phyloP scores from a whole-genome alignment of 2,797 vertebrate genomes.

The Lepilemur ruficaudatus region DNA sequence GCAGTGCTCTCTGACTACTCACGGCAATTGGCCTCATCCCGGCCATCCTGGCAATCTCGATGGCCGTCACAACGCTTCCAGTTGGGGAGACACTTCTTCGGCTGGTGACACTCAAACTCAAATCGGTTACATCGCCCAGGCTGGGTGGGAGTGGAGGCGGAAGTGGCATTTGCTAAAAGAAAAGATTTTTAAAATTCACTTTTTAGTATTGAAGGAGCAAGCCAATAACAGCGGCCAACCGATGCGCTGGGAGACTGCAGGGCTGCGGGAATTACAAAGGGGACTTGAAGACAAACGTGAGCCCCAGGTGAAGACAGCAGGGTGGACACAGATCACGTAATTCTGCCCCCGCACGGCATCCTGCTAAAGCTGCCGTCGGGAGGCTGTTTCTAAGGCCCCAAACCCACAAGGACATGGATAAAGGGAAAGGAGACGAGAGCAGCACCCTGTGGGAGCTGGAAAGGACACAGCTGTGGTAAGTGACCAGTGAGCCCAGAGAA shows the following conservation, averaged over 20 bases:
- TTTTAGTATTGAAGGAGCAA: neutral
- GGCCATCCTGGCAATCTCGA: slow-evolving; percentile 91
- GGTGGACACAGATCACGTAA: accelerated
- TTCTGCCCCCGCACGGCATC: accelerated
- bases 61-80: slow-evolving; percentile 94
- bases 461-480: neutral
- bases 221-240: neutral
- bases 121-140: slow-evolving; percentile 87
- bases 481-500: neutral
- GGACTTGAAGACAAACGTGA: neutral
- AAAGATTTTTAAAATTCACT: neutral
- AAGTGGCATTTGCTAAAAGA: slow-evolving; percentile 73
- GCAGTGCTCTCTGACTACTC: slow-evolving; percentile 76
- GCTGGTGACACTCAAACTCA: slow-evolving; percentile 91
- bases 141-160: slow-evolving; percentile 63
- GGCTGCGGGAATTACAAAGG: accelerated
- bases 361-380: neutral
- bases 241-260: accelerated
- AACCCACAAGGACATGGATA: too few relatives aligned
- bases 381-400: neutral
- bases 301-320: neutral
- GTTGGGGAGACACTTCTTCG: slow-evolving; percentile 92
- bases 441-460: neutral
- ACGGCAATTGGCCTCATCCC: slow-evolving; percentile 94
- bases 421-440: neutral